Evolutionary conservation across 1,140 invertebrate species (phyloP).

Genomic region (Drosophila orosa): DNA sequence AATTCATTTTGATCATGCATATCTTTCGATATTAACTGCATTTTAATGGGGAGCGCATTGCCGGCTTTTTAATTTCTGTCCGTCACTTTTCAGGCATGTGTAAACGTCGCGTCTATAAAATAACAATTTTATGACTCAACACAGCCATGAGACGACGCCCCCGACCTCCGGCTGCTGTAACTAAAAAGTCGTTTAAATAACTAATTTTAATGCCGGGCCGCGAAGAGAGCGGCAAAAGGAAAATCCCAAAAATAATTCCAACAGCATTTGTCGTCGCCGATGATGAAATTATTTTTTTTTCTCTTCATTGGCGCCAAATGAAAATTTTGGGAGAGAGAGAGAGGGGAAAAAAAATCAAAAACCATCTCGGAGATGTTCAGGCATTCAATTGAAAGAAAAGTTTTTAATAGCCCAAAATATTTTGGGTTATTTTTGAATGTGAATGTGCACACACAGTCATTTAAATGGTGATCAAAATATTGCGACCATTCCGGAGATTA

Average conservation of each 20-base stretch:
- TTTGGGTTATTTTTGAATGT: conserved; percentile 54
- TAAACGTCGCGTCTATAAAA: conserved; percentile 47
- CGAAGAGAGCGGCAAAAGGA: conserved; percentile 28
- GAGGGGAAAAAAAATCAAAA: conserved; percentile 30
- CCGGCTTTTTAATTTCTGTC: conserved; percentile 6
- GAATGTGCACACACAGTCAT: conserved; percentile 21
- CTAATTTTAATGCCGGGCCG: conserved; percentile 61
- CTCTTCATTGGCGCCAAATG: conserved; percentile 53
- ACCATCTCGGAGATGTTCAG: conserved; percentile 31
- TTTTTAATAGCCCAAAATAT: conserved; percentile 70
- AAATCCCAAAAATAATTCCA: conserved; percentile 44
- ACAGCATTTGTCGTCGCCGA: conserved; percentile 42
- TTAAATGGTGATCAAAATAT: conserved; percentile 71
- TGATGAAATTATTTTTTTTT: conserved; percentile 54
- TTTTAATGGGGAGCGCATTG: conserved; percentile 24
- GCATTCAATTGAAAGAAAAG: conserved; percentile 71
- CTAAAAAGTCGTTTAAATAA: conserved; percentile 62
- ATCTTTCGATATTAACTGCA: conserved; percentile 9
- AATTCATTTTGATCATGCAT: conserved; percentile 1
- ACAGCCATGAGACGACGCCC: conserved; percentile 8
- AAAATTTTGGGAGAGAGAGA: conserved; percentile 10
- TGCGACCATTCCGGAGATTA: conserved; percentile 57
- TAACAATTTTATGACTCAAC: conserved; percentile 55
- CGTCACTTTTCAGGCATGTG: conserved; percentile 30
- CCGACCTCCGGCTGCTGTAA: conserved; percentile 32